Conservation (phyloP, 92 coral and sea anemone genomes). For the Bergia sp. region DNA sequence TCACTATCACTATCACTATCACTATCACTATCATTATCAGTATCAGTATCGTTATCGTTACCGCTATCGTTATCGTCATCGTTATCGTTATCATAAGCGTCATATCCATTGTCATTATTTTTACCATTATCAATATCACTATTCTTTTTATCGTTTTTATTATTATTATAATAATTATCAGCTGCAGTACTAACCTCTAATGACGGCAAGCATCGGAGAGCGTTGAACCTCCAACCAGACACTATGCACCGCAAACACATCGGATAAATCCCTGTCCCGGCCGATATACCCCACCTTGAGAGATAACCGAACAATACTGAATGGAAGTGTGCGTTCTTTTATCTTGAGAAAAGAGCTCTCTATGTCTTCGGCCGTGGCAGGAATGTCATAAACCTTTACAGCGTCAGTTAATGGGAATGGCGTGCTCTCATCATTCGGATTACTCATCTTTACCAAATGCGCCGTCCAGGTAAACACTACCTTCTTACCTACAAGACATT, state of each 20-base stretch:
- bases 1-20: background rate
- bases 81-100: background rate
- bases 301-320: constrained; percentile 66
- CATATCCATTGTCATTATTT: background rate
- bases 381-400: constrained; percentile 42
- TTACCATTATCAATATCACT: background rate
- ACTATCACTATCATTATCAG: background rate
- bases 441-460: constrained; percentile 48
- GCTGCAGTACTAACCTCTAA: constrained; percentile 68
- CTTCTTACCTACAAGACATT: constrained; percentile 82
- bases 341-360: constrained; percentile 61
- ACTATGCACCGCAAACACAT: constrained; percentile 56
- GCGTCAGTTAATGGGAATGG: constrained; percentile 56
- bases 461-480: constrained; percentile 78
- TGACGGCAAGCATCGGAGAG: constrained; percentile 74
- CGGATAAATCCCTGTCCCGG: constrained; percentile 72
- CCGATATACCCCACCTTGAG: constrained; percentile 78
- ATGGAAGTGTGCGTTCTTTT: constrained; percentile 70
- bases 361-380: constrained; percentile 44
- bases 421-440: constrained; percentile 60
- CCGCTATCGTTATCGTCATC: background rate
- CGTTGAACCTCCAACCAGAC: constrained; percentile 84
- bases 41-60: background rate
- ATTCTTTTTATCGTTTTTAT: background rate
- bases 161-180: background rate